A percentile compares a stretch with the other conserved stretches of the same genome.
phyloP scores from a whole-genome alignment of 2,888 invertebrate species.

The Chloromyia formosa region DNA sequence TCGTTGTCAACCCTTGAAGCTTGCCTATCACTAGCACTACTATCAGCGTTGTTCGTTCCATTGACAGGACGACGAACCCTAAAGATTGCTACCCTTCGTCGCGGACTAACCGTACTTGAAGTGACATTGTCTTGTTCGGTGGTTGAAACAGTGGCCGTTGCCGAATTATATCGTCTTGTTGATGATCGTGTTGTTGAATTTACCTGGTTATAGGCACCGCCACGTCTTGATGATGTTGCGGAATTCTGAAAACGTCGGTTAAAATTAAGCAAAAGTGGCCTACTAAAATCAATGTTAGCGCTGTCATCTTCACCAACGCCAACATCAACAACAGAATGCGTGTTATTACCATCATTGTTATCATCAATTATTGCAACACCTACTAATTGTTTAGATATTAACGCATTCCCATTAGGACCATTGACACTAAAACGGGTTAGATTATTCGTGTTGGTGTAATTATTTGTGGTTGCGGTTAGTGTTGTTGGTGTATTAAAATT shows the following conservation, averaged over 20 bases:
- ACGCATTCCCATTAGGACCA: constrained; percentile 35
- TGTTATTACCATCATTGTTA: constrained; percentile 42
- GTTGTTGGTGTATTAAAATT: constrained; percentile 35
- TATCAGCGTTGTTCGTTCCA: not conserved
- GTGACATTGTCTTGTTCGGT: constrained; percentile 11
- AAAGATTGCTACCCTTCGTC: constrained; percentile 33
- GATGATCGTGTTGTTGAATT: constrained; percentile 39
- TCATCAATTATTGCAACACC: constrained; percentile 33
- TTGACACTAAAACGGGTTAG: constrained; percentile 34
- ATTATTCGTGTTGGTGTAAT: constrained; percentile 19
- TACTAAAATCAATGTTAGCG: constrained; percentile 33
- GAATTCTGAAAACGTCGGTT: constrained; percentile 42
- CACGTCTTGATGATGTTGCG: constrained; percentile 34
- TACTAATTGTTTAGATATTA: constrained; percentile 40
- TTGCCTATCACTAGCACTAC: constrained; percentile 12
- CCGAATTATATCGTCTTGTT: not conserved
- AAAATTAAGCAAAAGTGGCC: constrained; percentile 38
- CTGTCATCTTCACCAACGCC: constrained; percentile 52
- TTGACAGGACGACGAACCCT: constrained; percentile 33
- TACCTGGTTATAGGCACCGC: constrained; percentile 29
- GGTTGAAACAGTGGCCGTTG: not conserved
- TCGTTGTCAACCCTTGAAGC: constrained; percentile 6
- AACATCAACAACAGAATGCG: constrained; percentile 50
- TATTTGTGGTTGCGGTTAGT: constrained; percentile 29
- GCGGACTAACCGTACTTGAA: constrained; percentile 16